Percentiles rank a stretch among this genome's conserved stretches.
Conservation (phyloP, 35 echinoderm and acorn worm species). For the Nesometra sesokonis region DNA sequence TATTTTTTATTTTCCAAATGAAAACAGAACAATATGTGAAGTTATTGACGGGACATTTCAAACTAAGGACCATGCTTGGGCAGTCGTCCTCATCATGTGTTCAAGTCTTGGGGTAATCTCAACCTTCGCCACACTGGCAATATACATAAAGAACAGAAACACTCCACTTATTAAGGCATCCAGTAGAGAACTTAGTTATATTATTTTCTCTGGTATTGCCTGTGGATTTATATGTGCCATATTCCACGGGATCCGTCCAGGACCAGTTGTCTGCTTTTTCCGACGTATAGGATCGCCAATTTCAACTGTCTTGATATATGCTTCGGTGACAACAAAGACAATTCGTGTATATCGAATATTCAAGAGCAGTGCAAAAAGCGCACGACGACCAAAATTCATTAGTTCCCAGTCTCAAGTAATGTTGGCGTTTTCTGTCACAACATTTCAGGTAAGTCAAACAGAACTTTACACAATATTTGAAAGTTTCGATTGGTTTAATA, state of each 20-base stretch:
- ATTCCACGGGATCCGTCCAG: slow-evolving; percentile 31
- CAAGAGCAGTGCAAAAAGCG: slow-evolving; percentile 50
- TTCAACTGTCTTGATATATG: slow-evolving; percentile 58
- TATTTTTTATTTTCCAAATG: neutral
- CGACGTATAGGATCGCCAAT: slow-evolving; percentile 51
- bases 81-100: slow-evolving; percentile 31
- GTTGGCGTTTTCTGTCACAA: slow-evolving; percentile 37
- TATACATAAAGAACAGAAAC: slow-evolving; percentile 67
- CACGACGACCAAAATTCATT: slow-evolving; percentile 79
- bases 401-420: slow-evolving; percentile 69
- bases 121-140: slow-evolving; percentile 24
- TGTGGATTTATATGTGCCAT: slow-evolving; percentile 53
- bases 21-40: slow-evolving; percentile 1
- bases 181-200: slow-evolving; percentile 82
- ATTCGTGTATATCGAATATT: slow-evolving; percentile 89
- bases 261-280: slow-evolving; percentile 41
- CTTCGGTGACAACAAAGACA: slow-evolving; percentile 69
- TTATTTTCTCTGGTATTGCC: slow-evolving; percentile 60
- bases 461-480: no score
- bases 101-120: slow-evolving; percentile 28
- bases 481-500: no score
- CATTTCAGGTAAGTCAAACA: slow-evolving; percentile 76
- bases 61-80: slow-evolving; percentile 3
- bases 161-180: slow-evolving; percentile 80
- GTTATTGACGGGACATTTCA: neutral